Evolutionary conservation across 2,113 vertebrate species (phyloP), one percentile per base, ranked within the genome.

Genomic region (Misgurnus mizolepis): DNA sequence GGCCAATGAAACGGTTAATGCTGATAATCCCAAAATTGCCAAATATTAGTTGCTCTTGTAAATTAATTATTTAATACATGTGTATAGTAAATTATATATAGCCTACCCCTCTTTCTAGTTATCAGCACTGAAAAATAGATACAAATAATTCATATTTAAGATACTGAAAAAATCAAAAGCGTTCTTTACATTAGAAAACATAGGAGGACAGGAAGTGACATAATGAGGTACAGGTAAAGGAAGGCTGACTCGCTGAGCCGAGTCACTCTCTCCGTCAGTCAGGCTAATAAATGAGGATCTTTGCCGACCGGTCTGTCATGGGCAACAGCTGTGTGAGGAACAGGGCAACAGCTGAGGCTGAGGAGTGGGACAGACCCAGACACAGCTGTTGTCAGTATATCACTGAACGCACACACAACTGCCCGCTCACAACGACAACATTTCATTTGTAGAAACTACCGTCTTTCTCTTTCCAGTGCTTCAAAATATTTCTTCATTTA

Each of bases 261-360:
- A 91, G 90, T 90, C 91, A 90, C 80, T 77, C 82, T 62, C 74
- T 79, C 79, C 84, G 67, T 78, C 85, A 79, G 78, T 89, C 92
- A 90, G 91, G 91, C 91, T 93, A 93, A 93, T 94, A 93, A 94
- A 94, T 91, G 85, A 90, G 89, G 83, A 83, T 90, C 94, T 94
- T 94, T 93, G 92, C 88, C 89, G 92, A 84, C 85, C 81, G 81
- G 91, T 90, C 88, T 91, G 85, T 88, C 89, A 89, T 89, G 88
- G 88, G 88, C 88, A 95, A 94, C 96, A 98, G 97, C 96, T 98
- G 96, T 94, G 93, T 90, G 85, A 87, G 89, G 93, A 93, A 94
- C 92, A 93, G 93, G 94, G 92, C 94, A 94, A 94, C 96, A 97
- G 94, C 96, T 96, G 97, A 97, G 92, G 91, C 89, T 90, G 88